Conservation (phyloP, 53 echinoderm and acorn worm genomes). For the Henricia sp. region DNA sequence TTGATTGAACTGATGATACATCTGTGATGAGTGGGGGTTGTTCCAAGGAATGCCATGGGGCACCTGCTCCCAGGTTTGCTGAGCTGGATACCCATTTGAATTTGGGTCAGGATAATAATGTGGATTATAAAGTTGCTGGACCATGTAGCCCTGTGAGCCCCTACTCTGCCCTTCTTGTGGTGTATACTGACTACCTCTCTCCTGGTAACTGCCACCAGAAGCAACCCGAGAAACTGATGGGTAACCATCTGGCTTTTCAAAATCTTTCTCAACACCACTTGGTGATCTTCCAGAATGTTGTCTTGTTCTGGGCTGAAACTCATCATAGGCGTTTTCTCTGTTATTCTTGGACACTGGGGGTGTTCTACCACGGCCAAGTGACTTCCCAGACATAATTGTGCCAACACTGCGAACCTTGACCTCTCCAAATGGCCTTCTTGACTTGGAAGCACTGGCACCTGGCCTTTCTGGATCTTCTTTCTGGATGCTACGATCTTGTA, state of each 20-base stretch:
- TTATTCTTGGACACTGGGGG: not conserved
- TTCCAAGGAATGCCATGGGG: slow-evolving; percentile 6
- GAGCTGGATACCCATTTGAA: not conserved
- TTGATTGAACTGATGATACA: slow-evolving; percentile 34
- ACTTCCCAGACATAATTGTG: slow-evolving; percentile 39
- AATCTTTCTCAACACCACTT: slow-evolving; percentile 12
- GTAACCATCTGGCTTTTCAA: not conserved
- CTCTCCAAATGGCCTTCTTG: slow-evolving; percentile 38
- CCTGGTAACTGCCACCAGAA: slow-evolving; percentile 25
- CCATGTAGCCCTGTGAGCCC: not conserved
- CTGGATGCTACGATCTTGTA: not conserved
- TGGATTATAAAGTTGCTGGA: slow-evolving; percentile 32
- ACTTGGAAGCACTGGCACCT: slow-evolving; percentile 38
- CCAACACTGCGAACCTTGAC: slow-evolving; percentile 34
- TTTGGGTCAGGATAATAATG: slow-evolving; percentile 43
- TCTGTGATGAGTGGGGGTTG: slow-evolving; percentile 5
- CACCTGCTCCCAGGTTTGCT: slow-evolving; percentile 49
- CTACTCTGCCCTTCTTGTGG: slow-evolving; percentile 20
- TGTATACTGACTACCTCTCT: slow-evolving; percentile 47
- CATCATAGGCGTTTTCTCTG: slow-evolving; percentile 12
- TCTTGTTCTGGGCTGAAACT: not conserved
- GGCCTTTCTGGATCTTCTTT: slow-evolving; percentile 24
- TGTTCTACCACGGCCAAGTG: slow-evolving; percentile 22
- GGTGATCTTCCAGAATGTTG: not conserved
- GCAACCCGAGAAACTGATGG: slow-evolving; percentile 20